phyloP scores from a whole-genome alignment of 2,888 invertebrate genomes.

The Noctua janthina region DNA sequence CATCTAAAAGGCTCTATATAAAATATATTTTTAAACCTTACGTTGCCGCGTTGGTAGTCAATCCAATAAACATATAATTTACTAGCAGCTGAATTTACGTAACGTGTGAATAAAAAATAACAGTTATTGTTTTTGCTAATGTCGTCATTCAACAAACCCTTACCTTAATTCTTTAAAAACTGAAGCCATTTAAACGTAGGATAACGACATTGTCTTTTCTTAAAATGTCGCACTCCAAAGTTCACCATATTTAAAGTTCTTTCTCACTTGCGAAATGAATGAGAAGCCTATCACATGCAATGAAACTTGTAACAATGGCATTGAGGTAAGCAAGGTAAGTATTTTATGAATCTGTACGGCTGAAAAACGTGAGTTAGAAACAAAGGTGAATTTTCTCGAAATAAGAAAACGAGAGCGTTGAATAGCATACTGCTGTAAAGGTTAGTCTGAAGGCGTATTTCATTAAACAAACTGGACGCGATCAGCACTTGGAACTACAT shows the following conservation, averaged over 20 bases:
- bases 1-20: too few relatives aligned
- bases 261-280: not conserved
- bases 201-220: not conserved
- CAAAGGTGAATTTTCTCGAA: not conserved
- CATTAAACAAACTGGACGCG: not conserved
- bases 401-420: not conserved
- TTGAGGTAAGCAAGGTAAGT: not conserved
- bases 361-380: not conserved
- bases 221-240: not conserved
- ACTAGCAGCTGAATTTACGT: not conserved
- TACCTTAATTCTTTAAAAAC: not conserved
- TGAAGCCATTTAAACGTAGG: not conserved
- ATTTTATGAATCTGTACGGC: too few relatives aligned
- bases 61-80: not conserved
- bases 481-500: not conserved
- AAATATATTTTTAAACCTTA: not conserved
- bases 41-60: not conserved
- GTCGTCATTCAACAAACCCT: too few relatives aligned
- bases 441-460: not conserved
- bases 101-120: not conserved
- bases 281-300: conserved; percentile 5
- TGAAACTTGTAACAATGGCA: not conserved
- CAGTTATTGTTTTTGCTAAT: not conserved
- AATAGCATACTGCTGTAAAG: not conserved
- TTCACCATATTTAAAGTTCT: not conserved